Conservation (phyloP, 2,113 vertebrate genomes). For the Gavia stellata region DNA sequence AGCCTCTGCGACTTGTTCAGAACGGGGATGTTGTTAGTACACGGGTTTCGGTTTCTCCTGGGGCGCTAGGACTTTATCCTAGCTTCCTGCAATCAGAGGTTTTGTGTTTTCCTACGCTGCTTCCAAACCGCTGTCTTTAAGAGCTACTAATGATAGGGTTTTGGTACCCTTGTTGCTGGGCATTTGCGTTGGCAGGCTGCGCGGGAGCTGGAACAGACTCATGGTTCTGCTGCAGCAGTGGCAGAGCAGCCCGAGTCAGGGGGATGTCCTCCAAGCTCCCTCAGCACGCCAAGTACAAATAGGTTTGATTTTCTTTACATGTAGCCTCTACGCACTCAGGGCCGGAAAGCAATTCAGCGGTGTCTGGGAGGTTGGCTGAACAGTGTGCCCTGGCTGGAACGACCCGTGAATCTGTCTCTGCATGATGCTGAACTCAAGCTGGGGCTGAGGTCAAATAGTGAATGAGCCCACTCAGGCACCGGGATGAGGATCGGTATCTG, state of each 20-base stretch:
- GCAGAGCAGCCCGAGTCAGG: background rate
- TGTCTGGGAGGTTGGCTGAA: background rate
- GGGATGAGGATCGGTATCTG: background rate
- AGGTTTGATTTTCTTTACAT: background rate
- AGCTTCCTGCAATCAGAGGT: background rate
- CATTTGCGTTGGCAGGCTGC: background rate
- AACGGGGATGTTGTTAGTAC: background rate
- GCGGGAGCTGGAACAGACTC: background rate
- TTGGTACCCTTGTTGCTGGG: background rate
- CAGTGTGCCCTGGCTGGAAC: background rate
- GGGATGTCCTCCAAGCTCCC: background rate
- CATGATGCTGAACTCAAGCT: background rate
- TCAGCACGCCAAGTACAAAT: background rate
- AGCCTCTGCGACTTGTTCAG: background rate
- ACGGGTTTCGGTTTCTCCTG: background rate
- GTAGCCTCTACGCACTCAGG: background rate
- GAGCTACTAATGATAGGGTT: background rate
- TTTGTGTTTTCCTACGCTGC: background rate
- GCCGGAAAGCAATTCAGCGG: background rate
- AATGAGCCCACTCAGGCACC: background rate
- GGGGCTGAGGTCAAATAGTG: background rate
- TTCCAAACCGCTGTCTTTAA: background rate
- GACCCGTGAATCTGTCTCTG: background rate
- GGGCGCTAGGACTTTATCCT: background rate
- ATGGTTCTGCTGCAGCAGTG: background rate